These are phyloP conservation scores for Pomacea maculata DNA, from an alignment of 1,140 invertebrate species.

Conservation along the genomic window DNA sequence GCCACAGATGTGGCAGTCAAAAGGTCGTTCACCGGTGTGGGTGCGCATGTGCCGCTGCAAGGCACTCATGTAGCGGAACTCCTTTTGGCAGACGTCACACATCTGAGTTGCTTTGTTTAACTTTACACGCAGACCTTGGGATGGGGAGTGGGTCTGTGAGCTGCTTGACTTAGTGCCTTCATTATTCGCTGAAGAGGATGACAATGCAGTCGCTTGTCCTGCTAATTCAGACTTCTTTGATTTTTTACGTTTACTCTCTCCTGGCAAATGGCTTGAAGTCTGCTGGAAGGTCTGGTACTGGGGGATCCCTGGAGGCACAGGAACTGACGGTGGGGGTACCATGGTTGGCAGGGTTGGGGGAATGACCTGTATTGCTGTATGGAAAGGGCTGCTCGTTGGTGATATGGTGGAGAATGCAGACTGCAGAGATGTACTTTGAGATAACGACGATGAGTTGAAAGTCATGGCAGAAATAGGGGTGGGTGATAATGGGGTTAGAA, in stretches of 20 bases:
- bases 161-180: neutral
- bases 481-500: conserved; percentile 11
- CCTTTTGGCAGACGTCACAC: conserved; percentile 20
- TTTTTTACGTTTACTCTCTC: neutral
- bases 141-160: neutral
- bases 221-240: neutral
- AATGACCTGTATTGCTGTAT: neutral
- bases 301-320: neutral
- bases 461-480: conserved; percentile 12
- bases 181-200: too few species aligned
- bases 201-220: too few species aligned
- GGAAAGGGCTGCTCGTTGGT: conserved; percentile 8
- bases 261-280: neutral
- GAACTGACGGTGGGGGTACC: conserved; percentile 14
- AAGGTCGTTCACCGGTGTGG: conserved; percentile 19
- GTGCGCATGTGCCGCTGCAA: conserved; percentile 22
- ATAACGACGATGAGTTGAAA: neutral
- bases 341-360: conserved; percentile 21
- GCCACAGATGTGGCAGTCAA: conserved; percentile 13
- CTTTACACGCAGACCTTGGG: conserved; percentile 1
- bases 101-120: neutral
- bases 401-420: conserved; percentile 10
- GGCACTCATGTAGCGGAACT: conserved; percentile 19
- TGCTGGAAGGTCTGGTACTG: conserved; percentile 15
- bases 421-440: neutral